Evolutionary conservation across 2,797 vertebrate genomes (phyloP).

Genomic region (Phaenicophaeus curvirostris): DNA sequence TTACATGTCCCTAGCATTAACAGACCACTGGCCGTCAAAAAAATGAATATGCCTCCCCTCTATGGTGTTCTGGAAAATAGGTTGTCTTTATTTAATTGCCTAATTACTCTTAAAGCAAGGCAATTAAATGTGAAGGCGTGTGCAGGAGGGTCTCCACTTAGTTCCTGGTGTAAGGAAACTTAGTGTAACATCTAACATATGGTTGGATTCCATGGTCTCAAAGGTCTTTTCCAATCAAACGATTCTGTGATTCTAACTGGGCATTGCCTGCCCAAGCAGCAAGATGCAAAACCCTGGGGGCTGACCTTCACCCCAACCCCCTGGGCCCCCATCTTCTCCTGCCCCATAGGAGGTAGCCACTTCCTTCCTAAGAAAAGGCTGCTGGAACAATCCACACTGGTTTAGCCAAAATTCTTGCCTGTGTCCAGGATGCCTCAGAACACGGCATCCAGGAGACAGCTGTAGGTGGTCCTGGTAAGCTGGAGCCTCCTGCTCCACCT

Average conservation of each 20-base stretch:
- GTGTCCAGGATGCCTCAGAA: not conserved
- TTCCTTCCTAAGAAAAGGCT: not conserved
- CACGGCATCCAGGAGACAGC: not conserved
- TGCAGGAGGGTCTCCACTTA: not conserved
- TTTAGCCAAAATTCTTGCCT: not conserved
- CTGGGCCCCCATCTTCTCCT: not conserved
- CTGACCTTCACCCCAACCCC: not conserved
- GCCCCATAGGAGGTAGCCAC: accelerated
- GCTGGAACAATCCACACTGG: accelerated
- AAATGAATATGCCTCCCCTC: not conserved
- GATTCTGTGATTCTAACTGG: not conserved
- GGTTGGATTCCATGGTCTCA: too few relatives aligned
- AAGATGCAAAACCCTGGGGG: not conserved
- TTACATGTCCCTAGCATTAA: not conserved
- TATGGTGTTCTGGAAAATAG: not conserved
- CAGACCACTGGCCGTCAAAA: not conserved
- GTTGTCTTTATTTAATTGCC: not conserved
- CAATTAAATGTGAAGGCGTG: not conserved
- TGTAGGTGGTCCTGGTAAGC: not conserved
- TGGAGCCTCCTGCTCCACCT: not conserved
- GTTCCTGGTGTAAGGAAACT: not conserved
- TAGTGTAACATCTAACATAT: not conserved
- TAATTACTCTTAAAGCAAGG: constrained; percentile 26
- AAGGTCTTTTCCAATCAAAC: too few relatives aligned
- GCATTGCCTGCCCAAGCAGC: not conserved